Evolutionary conservation across 1,140 invertebrate species (phyloP), one percentile per base, ranked within the genome.

Genomic region (Leptonema lineaticorne): DNA sequence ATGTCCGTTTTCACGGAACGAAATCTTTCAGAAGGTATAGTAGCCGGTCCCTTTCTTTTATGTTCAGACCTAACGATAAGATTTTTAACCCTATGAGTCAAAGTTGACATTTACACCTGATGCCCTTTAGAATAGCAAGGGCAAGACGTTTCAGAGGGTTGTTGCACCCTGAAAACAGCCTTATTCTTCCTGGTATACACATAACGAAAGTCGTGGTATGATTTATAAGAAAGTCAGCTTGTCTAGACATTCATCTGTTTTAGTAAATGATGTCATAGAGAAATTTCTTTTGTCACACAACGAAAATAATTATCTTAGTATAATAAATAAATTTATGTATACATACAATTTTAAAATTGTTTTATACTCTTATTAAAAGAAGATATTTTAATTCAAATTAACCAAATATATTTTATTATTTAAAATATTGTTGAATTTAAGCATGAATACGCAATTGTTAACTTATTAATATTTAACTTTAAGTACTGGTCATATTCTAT

Each of bases 51-150:
- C 68, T 69, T 68, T 67, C 63, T 69, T 72, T 72, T 69, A 69
- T 68, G 71, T 69, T 56, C 65, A 68, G 62, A 69, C 64, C 60
- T 65, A 68, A 69, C 71, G 71, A 72, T 72, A 72, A 72, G 68
- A 72, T 72, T 72, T 72, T 72, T 72, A 72, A 69, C 71, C 71
- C 71, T 69, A 69, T 69, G 68, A 72, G 68, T 72, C 71, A 72
- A 72, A 69, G 68, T 69, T 72, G 71, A 72, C 71, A 72, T 72
- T 72, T 72, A 67, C 71, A 72, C 71, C 71, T 72, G 71, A 69
- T 72, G 71, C 71, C 71, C 71, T 72, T 72, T 72, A 69, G 67
- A 67, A 64, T 63, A 69, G 33, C 50, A 56, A 63, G 66, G 58
- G 67, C 27, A 46, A 59, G 37, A 30, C 41, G 67, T 63, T 67